Evolutionary conservation across 2,797 vertebrate genomes (phyloP), one percentile per base, ranked within the genome.

Genomic region (Xiphorhynchus erythropygius): DNA sequence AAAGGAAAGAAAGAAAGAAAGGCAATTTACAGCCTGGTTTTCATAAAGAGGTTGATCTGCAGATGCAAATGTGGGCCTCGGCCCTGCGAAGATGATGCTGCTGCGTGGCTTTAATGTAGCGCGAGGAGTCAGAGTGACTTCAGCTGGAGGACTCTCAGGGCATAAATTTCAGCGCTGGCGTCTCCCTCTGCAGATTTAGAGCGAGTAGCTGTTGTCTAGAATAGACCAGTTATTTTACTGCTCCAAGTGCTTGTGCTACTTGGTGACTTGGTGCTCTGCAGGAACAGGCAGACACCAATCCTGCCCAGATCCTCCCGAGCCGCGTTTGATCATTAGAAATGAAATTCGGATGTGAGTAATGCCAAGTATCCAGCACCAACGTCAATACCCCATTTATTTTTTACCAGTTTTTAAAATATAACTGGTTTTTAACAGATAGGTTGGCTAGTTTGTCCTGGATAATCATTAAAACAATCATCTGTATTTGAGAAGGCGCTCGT

Each of bases 131-230:
- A 5, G 67, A 21, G 71, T 25, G 84, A 56, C 87, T 94, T 89
- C 93, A 83, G 87, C 91, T 79, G 92, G 84, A 63, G 69, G 84
- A 22, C 84, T 94, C 95, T 24, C 75, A 10, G 89, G 9, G 94
- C 91, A 67, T 77, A 70, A 83, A 91, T 83, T 64, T 41, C 33
- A 90, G 88, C 3, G 1, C 24, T 1, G 1, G 57, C 64, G 33
- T 77, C 81, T 33, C 74, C 70, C 78, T 27, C 81, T 50, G 94
- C 87, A 80, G 68, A 64, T 83, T 80, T 32, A 63, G 70, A 78
- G 50, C 0, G 1, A 76, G 64, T 64, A 39, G 69, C 78, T 74
- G 75, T 33, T 63, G 81, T 65, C 75, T 52, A 41, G 81, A 89
- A 79, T 24, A 89, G 59, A 82, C 11, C 27, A 11, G 84, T 55